Conservation (phyloP, 2,113 vertebrate species). For the Pipra filicauda region DNA sequence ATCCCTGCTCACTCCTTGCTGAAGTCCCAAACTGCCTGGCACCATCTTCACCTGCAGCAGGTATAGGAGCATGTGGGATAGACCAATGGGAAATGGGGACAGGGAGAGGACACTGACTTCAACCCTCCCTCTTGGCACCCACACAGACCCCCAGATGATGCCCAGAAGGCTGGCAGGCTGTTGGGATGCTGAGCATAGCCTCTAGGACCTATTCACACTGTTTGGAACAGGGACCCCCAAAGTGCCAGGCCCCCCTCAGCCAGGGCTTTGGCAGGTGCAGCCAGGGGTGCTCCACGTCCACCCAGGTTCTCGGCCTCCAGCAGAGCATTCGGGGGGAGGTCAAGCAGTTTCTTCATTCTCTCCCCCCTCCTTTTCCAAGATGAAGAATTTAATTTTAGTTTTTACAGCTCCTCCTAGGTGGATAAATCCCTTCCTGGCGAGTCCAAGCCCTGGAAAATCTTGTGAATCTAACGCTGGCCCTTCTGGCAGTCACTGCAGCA, state of each 20-base stretch:
- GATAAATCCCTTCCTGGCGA: conserved; percentile 68
- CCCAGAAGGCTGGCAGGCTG: neutral
- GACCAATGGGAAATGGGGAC: fast-evolving
- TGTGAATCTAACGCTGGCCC: conserved; percentile 55
- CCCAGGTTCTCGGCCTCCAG: neutral
- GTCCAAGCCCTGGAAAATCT: conserved; percentile 70
- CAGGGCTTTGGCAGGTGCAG: conserved; percentile 18
- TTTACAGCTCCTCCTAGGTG: conserved; percentile 66
- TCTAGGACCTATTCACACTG: neutral
- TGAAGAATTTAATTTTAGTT: conserved; percentile 72
- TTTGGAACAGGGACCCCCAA: fast-evolving
- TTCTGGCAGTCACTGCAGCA: conserved; percentile 62
- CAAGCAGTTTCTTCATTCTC: conserved; percentile 24
- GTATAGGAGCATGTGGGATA: neutral
- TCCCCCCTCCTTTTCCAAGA: conserved; percentile 28
- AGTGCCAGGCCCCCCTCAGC: neutral
- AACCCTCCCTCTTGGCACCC: neutral
- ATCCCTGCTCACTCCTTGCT: neutral
- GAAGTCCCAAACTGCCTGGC: neutral
- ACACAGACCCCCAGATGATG: neutral
- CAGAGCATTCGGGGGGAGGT: neutral
- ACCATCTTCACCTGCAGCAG: neutral
- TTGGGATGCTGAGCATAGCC: neutral
- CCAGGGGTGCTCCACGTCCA: neutral
- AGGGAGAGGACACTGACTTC: neutral